A percentile compares a stretch with the other conserved stretches of the same genome.
Conservation (phyloP, 2,797 vertebrate species). For the Hemibagrus guttatus region DNA sequence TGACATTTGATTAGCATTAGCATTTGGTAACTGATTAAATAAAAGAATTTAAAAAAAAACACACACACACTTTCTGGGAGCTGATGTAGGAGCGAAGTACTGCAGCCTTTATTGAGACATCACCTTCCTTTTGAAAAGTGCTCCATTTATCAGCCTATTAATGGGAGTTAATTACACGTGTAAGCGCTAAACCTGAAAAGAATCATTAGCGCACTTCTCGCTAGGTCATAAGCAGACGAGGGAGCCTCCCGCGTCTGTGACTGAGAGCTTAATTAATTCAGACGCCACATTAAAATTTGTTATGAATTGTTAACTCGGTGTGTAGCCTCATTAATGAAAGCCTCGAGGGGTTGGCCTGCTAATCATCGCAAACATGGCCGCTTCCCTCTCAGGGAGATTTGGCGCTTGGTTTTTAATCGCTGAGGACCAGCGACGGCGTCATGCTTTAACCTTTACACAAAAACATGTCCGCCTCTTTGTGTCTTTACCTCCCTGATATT, state of each 20-base stretch:
- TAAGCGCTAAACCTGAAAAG: constrained; percentile 69
- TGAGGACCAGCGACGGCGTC: constrained; percentile 31
- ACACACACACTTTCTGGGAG: not conserved
- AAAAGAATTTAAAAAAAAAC: not conserved
- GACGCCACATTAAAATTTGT: constrained; percentile 80
- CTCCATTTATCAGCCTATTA: constrained; percentile 53
- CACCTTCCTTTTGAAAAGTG: constrained; percentile 46
- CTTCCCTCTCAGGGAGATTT: constrained; percentile 27
- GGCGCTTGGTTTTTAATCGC: constrained; percentile 56
- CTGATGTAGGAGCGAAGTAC: not conserved
- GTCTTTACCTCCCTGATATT: not conserved
- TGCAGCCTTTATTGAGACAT: constrained; percentile 51
- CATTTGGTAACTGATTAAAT: not conserved
- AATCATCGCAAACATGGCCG: constrained; percentile 72
- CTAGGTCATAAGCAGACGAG: constrained; percentile 51
- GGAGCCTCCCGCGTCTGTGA: constrained; percentile 63
- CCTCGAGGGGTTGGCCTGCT: constrained; percentile 78
- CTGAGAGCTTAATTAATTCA: constrained; percentile 82
- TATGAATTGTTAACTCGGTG: constrained; percentile 80
- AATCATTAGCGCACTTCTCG: constrained; percentile 83
- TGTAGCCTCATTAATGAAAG: constrained; percentile 83
- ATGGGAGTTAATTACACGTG: constrained; percentile 58
- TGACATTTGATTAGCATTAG: not conserved
- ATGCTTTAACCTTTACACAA: constrained; percentile 31
- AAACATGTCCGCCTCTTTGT: not conserved